These are phyloP conservation scores for Parapristionchus giblindavisi DNA, from an alignment of 2,888 invertebrate genomes.

Conservation along the genomic window DNA sequence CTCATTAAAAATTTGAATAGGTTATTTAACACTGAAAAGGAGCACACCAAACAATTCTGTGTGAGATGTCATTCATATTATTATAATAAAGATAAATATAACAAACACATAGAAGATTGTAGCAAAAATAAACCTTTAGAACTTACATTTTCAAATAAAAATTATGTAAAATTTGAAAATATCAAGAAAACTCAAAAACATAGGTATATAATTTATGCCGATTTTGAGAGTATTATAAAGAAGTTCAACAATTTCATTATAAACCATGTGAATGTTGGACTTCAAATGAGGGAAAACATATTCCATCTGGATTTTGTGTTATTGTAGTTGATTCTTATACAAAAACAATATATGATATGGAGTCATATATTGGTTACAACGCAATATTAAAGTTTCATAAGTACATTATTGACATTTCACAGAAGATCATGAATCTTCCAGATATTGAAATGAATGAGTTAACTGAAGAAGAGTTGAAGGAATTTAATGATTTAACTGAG, in stretches of 20 bases:
- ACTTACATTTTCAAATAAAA: slow-evolving; percentile 40
- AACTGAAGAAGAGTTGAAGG: slow-evolving; percentile 37
- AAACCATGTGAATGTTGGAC: slow-evolving; percentile 41
- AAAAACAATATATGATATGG: slow-evolving; percentile 35
- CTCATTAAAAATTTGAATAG: slow-evolving; percentile 46
- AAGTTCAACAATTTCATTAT: slow-evolving; percentile 3
- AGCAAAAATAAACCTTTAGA: slow-evolving; percentile 45
- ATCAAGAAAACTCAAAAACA: slow-evolving; percentile 49
- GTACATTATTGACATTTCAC: slow-evolving; percentile 42
- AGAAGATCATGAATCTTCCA: slow-evolving; percentile 40
- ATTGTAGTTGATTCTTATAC: slow-evolving; percentile 36
- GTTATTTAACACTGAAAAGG: slow-evolving; percentile 37
- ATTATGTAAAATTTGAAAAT: slow-evolving; percentile 45
- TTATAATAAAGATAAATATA: slow-evolving; percentile 43
- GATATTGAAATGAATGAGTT: slow-evolving; percentile 38
- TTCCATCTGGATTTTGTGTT: slow-evolving; percentile 42
- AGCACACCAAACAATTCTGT: slow-evolving; percentile 46
- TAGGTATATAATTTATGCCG: slow-evolving; percentile 47
- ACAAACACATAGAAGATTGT: slow-evolving; percentile 48
- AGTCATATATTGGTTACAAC: slow-evolving; percentile 41
- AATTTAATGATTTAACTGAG: slow-evolving; percentile 27
- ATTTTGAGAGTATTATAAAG: slow-evolving; percentile 47
- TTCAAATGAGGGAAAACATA: slow-evolving; percentile 45
- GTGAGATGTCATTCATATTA: slow-evolving; percentile 44
- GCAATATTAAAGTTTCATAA: slow-evolving; percentile 42